Conservation (phyloP, 2,888 invertebrate species). For the Urechis unicinctus region DNA sequence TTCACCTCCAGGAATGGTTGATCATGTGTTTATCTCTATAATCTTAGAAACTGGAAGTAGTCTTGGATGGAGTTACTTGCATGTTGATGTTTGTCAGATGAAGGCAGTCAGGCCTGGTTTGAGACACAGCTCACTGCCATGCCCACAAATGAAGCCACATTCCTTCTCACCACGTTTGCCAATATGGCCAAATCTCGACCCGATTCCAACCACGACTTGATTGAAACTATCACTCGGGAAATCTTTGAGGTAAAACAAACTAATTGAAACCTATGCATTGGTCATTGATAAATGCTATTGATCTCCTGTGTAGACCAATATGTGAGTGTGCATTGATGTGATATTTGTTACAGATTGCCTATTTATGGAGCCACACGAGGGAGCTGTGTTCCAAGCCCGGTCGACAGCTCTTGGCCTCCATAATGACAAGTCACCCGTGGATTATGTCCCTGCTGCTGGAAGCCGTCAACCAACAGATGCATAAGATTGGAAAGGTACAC, state of each 20-base stretch:
- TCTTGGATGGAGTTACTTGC: too few species aligned
- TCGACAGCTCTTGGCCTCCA: slow-evolving; percentile 64
- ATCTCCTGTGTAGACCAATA: too few species aligned
- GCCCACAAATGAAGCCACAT: slow-evolving; percentile 69
- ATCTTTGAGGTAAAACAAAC: slow-evolving; percentile 54
- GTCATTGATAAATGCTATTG: too few species aligned
- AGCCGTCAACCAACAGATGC: slow-evolving; percentile 50
- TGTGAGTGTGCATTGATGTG: too few species aligned
- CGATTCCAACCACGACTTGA: slow-evolving; percentile 60
- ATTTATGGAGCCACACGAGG: slow-evolving; percentile 63
- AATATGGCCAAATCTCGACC: slow-evolving; percentile 66
- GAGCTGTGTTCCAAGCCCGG: slow-evolving; percentile 70
- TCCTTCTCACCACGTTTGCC: slow-evolving; percentile 70
- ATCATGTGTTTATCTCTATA: too few species aligned
- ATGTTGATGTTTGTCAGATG: slow-evolving; percentile 12
- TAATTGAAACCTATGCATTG: too few species aligned
- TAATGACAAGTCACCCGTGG: slow-evolving; percentile 65
- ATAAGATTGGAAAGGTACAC: slow-evolving; percentile 57
- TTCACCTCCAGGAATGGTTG: too few species aligned
- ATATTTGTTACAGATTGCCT: slow-evolving; percentile 61
- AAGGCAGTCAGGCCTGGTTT: slow-evolving; percentile 21
- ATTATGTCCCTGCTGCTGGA: slow-evolving; percentile 63
- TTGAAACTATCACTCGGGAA: slow-evolving; percentile 62
- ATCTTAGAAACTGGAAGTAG: too few species aligned
- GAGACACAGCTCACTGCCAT: slow-evolving; percentile 60